A percentile compares a stretch with the other conserved stretches of the same genome.
phyloP scores from a whole-genome alignment of 2,888 invertebrate species.

The Stegophylla sp. region DNA sequence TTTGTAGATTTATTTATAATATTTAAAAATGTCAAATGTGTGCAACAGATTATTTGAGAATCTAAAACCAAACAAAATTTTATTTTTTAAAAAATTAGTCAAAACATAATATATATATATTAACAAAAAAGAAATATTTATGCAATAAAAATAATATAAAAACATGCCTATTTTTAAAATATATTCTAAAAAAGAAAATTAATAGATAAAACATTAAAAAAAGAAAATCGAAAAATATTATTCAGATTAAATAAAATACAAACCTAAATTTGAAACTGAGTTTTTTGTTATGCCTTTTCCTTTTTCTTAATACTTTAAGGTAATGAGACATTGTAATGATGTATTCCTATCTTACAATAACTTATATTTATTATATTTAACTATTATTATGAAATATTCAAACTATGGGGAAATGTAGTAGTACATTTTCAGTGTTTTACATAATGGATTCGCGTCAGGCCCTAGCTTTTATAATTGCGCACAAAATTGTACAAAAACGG shows the following conservation, averaged over 20 bases:
- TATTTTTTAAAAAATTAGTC: not conserved
- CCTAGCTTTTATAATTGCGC: too few species aligned
- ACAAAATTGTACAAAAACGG: too few species aligned
- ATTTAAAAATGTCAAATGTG: slow-evolving; percentile 9
- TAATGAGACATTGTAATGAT: too few species aligned
- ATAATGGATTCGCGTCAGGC: too few species aligned
- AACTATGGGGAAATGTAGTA: too few species aligned
- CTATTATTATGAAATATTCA: too few species aligned
- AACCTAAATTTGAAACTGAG: slow-evolving; percentile 21
- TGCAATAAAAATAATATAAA: slow-evolving; percentile 1
- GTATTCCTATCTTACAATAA: too few species aligned
- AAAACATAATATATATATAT: not conserved
- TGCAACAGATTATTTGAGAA: slow-evolving; percentile 1
- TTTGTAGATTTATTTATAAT: slow-evolving; percentile 33
- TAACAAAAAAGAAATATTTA: not conserved
- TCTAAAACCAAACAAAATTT: not conserved
- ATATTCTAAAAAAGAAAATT: slow-evolving; percentile 1
- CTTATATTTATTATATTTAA: too few species aligned
- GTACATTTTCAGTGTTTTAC: too few species aligned
- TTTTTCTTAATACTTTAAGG: too few species aligned
- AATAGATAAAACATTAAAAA: not conserved
- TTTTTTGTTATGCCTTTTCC: slow-evolving; percentile 36
- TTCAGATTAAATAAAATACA: slow-evolving; percentile 30
- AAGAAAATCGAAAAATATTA: not conserved
- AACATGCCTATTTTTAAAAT: slow-evolving; percentile 1